Percentiles rank a stretch among this genome's conserved stretches.
Evolutionary conservation across 2,797 vertebrate genomes (phyloP).

Genomic region (Gallinago stenura): DNA sequence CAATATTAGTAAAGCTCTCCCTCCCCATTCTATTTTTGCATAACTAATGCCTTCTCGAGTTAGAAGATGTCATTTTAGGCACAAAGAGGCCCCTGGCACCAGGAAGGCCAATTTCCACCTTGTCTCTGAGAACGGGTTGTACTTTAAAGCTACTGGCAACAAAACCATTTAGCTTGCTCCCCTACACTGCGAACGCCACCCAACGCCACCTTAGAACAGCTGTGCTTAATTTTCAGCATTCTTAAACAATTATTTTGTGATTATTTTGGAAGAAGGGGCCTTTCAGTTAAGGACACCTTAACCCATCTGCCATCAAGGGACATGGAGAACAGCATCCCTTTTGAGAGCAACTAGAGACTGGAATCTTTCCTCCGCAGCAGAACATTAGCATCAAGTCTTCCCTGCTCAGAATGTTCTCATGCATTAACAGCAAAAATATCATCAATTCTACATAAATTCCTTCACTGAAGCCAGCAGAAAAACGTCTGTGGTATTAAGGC

Average conservation of each 20-base stretch:
- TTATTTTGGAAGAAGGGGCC: neutral
- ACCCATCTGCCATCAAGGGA: neutral
- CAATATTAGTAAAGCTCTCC: neutral
- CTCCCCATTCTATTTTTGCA: neutral
- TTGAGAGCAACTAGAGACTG: neutral
- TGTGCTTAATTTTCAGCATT: neutral
- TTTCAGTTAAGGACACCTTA: neutral
- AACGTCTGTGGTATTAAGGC: conserved; percentile 33
- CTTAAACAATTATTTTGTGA: neutral
- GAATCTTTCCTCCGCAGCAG: neutral
- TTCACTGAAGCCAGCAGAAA: conserved; percentile 57
- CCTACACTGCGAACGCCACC: neutral
- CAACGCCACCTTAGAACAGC: neutral
- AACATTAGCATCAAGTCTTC: neutral
- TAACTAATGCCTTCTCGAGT: neutral
- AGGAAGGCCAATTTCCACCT: neutral
- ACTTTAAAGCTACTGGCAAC: neutral
- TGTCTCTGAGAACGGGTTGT: neutral
- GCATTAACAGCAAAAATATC: conserved; percentile 32
- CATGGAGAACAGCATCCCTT: neutral
- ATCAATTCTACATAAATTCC: conserved; percentile 64
- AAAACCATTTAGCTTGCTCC: neutral
- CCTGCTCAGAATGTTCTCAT: conserved; percentile 27
- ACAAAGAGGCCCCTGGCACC: neutral
- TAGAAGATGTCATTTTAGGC: neutral